Conservation (phyloP, 2,797 vertebrate species). For the Hoplostethus mediterraneus region DNA sequence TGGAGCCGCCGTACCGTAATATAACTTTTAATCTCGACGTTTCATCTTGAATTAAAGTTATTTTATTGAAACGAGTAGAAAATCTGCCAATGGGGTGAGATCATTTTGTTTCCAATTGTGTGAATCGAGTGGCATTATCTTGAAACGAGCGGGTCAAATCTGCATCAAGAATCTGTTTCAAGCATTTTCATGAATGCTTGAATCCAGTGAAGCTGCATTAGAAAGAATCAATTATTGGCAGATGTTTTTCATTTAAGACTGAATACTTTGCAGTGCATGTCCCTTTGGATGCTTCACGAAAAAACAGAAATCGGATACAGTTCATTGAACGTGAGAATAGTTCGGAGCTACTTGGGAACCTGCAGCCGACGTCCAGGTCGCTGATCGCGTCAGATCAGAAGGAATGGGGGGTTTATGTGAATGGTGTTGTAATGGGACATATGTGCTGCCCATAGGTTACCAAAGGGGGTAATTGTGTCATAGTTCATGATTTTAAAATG, state of each 20-base stretch:
- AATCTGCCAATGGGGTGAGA: no score
- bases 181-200: no score
- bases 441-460: conserved; percentile 23
- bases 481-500: conserved; percentile 21
- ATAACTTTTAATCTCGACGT: neutral
- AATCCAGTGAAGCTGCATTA: no score
- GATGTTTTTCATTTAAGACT: no score
- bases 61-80: conserved; percentile 5
- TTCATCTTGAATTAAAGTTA: conserved; percentile 7
- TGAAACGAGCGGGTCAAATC: no score
- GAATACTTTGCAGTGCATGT: neutral
- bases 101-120: no score
- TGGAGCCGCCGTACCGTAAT: neutral
- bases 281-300: neutral
- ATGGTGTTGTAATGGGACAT: neutral
- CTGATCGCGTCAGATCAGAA: neutral
- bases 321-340: neutral
- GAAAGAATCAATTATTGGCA: no score
- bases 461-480: conserved; percentile 33
- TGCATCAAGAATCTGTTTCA: no score
- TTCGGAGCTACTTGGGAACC: neutral
- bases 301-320: neutral
- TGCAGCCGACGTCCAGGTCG: no score
- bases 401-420: neutral
- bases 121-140: no score